phyloP scores from a whole-genome alignment of 1,140 invertebrate species.

The Ditylenchus dipsaci region DNA sequence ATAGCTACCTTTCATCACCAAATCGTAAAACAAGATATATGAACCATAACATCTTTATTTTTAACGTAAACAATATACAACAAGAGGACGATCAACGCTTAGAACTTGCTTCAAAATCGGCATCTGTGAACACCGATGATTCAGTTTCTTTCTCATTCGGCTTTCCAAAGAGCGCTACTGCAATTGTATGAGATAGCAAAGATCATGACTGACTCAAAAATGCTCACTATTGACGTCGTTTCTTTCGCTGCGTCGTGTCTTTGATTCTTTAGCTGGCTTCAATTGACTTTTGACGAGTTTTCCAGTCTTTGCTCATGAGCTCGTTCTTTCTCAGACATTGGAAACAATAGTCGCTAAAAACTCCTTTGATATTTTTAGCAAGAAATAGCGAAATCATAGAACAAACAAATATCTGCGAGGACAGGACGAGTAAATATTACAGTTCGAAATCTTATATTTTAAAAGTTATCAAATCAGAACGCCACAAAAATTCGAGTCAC shows the following conservation, averaged over 20 bases:
- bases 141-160: background rate
- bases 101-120: background rate
- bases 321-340: background rate
- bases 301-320: background rate
- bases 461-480: too few species aligned
- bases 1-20: too few species aligned
- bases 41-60: too few species aligned
- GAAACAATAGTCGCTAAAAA: too few species aligned
- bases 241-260: background rate
- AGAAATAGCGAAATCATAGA: background rate
- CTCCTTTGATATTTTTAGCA: too few species aligned
- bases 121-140: background rate
- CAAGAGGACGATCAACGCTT: too few species aligned
- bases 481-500: too few species aligned
- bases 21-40: too few species aligned
- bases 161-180: background rate
- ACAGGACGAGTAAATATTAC: too few species aligned
- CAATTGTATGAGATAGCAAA: background rate
- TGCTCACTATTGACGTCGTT: background rate
- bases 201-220: background rate
- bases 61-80: too few species aligned
- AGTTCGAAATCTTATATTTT: too few species aligned
- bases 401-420: too few species aligned
- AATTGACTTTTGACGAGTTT: background rate
- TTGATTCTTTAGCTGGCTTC: background rate